Base-by-base conservation (phyloP, 2,797 vertebrate genomes). In the Phrynocephalus forsythii region DNA sequence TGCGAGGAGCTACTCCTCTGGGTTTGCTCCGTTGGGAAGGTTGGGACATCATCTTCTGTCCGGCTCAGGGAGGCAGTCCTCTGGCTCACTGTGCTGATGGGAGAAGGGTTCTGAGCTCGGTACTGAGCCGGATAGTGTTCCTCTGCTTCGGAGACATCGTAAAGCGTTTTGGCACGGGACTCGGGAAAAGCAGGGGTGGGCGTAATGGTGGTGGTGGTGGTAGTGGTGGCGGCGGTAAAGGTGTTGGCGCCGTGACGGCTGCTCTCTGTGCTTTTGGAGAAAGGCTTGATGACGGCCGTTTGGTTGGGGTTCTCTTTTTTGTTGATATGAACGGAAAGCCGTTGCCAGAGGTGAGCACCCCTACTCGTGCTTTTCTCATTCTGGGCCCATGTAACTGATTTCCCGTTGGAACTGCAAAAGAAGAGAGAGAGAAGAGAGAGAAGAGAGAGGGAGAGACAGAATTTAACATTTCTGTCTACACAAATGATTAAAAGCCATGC, bases 361-460 rank as follows among this genome's bases (percentile, higher is more conserved):
- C 98, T 97, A 87, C 97, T 97, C n/a, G 96, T 97, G 91, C 97
- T 96, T 94, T 97, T 98, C 95, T 99, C 98, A 0, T 98, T 98
- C 95, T 98, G 98, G 13, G 98, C 99, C 99, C 99, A 99, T 2
- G 98, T 98, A 88, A 99, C 99, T 0, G 99, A 99, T 95, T 99
- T 99, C 24, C 99, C 99, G 0, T 99, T 99, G 78, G 99, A 99
- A 95, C 99, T 99, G 96, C 1, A 86, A 24, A 92, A 93, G 30
- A 28, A 16, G 1, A 52, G 7, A 80, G 79, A 44, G 33, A 48
- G 26, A 30, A 13, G 69, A n/a, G 56, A 63, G 22, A 22, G 28
- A 9, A 33, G 73, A 77, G 28, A 50, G 66, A 30, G 69, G 81
- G 48, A 69, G n/a, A 82, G 24, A 13, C 26, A 79, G 26, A 26